A percentile compares a stretch with the other conserved stretches of the same genome.
Evolutionary conservation across 1,140 invertebrate species (phyloP).

Genomic region (Drosophila nannoptera): DNA sequence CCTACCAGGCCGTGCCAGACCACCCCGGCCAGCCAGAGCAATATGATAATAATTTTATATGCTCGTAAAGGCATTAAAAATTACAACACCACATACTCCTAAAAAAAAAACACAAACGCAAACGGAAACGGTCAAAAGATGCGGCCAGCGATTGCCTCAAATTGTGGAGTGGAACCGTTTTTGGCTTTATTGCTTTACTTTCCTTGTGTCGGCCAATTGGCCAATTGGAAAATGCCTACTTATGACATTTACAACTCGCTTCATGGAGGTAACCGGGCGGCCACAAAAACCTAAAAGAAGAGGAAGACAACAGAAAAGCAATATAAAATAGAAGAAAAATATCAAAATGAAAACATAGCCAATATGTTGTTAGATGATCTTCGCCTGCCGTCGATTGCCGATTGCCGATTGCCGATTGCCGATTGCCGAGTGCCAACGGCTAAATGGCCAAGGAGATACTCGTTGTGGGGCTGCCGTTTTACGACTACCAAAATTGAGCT

Average conservation of each 20-base stretch:
- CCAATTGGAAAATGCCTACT: conserved; percentile 24
- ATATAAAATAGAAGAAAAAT: background rate
- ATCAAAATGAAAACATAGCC: too few species aligned
- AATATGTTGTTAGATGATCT: too few species aligned
- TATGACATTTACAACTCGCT: conserved; percentile 19
- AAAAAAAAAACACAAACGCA: conserved; percentile 39
- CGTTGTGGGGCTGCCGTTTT: conserved; percentile 15
- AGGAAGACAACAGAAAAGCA: background rate
- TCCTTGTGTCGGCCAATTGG: conserved; percentile 24
- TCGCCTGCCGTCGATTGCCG: conserved; percentile 16
- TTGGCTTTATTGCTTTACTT: conserved; percentile 16
- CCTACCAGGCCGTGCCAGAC: background rate
- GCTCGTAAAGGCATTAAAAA: conserved; percentile 73
- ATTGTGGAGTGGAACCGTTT: conserved; percentile 14
- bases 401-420: conserved; percentile 1
- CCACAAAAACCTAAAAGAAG: conserved; percentile 3
- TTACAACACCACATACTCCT: conserved; percentile 56
- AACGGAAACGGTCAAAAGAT: conserved; percentile 23
- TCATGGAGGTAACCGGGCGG: background rate
- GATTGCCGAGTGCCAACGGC: conserved; percentile 14
- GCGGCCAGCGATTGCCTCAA: conserved; percentile 17
- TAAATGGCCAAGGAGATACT: conserved; percentile 1
- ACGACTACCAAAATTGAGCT: conserved; percentile 32
- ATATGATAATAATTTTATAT: conserved; percentile 68
- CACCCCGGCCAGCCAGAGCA: conserved; percentile 3